Evolutionary conservation across 1,140 invertebrate species (phyloP), one percentile per base, ranked within the genome.

Genomic region (Eupristina koningsbergeri): DNA sequence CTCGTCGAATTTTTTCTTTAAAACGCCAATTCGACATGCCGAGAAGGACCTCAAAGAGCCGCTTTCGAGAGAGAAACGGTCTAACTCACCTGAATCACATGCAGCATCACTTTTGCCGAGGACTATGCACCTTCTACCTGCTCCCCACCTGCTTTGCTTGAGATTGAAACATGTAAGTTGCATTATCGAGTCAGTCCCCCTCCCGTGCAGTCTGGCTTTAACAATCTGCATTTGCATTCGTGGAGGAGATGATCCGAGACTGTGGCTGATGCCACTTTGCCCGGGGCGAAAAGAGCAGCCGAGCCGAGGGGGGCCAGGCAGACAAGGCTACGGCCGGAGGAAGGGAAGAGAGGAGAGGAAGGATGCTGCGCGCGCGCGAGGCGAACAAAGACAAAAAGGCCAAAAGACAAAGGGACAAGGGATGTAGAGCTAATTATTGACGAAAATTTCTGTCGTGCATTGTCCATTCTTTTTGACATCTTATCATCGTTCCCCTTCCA

Each of bases 121-220:
- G 9, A 34, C 63, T 67, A 61, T 83, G n/a, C 53, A 41, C 58
- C 64, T 73, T 50, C 81, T 83, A 78, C 64, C 75, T 71, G 63
- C 73, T 73, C 61, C 45, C 81, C 75, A 15, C n/a, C 29, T 36
- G 29, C 31, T 11, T 69, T 58, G 58, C 47, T 39, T 67, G 58
- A 84, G 83, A 84, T 84, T 84, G 83, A 84, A 84, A 84, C 77
- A 84, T 84, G 83, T 77, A 80, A 80, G 39, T 84, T 80, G 77
- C 77, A 80, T 84, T 84, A 84, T 84, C 83, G 69, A 84, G 61
- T 63, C 50, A 61, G 71, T 69, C 31, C 47, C 58, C 50, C 73
- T 47, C 39, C 36, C 73, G 13, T 29, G 3, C 31, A 17, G 50
- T 2, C 26, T 36, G 41, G 9, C 45, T 31, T 34, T 58, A 83